Conservation (phyloP, 2,797 vertebrate species). For the Hafferia zeledoni region DNA sequence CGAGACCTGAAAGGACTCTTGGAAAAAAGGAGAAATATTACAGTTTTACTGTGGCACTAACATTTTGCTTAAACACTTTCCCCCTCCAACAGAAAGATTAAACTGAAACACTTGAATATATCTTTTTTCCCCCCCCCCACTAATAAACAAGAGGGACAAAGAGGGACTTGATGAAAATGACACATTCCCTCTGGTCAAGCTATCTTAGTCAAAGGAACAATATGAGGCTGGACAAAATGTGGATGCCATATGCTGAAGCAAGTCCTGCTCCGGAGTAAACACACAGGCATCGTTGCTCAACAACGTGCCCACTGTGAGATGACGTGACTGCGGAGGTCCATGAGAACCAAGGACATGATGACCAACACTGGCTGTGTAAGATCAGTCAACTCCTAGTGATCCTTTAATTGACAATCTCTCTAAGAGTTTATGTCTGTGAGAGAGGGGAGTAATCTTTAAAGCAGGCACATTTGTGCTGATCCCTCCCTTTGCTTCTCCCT, state of each 20-base stretch:
- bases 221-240: constrained; percentile 46
- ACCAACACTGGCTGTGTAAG: neutral
- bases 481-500: neutral
- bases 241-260: constrained; percentile 66
- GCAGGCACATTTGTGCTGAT: neutral
- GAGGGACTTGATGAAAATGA: constrained; percentile 54
- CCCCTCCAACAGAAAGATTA: constrained; percentile 42
- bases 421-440: neutral
- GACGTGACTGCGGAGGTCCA: neutral
- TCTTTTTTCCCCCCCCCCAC: neutral
- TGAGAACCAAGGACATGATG: neutral
- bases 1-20: constrained; percentile 60
- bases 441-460: neutral
- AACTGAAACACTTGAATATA: constrained; percentile 36
- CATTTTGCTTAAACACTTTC: constrained; percentile 56
- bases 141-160: constrained; percentile 53
- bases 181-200: constrained; percentile 60
- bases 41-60: constrained; percentile 67
- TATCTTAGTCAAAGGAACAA: constrained; percentile 69
- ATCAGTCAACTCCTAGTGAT: neutral
- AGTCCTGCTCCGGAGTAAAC: constrained; percentile 39
- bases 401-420: neutral
- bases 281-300: constrained; percentile 40
- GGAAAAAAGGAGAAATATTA: constrained; percentile 44
- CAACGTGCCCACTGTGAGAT: constrained; percentile 1